Evolutionary conservation across 2,113 vertebrate species (phyloP).

Genomic region (Pholis gunnellus): DNA sequence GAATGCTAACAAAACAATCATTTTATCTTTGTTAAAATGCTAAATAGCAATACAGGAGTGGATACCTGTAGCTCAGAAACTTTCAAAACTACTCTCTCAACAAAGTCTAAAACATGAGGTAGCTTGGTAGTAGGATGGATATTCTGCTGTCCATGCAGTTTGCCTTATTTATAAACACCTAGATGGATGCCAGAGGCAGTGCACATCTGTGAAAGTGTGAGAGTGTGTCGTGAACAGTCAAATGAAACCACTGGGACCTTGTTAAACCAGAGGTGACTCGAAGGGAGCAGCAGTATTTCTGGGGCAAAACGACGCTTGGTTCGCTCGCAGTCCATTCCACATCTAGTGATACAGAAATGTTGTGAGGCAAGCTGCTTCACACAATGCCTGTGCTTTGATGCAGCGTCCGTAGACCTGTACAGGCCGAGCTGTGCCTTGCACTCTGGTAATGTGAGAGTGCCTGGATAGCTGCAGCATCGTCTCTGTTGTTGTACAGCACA

Average conservation of each 20-base stretch:
- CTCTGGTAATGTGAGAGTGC: neutral
- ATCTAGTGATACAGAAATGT: slow-evolving; percentile 40
- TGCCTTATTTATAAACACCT: slow-evolving; percentile 21
- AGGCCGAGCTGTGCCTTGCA: slow-evolving; percentile 13
- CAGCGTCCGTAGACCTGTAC: neutral
- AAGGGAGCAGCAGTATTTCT: slow-evolving; percentile 25
- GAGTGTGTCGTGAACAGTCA: slow-evolving; percentile 45
- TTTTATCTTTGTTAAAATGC: neutral
- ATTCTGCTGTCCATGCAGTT: neutral
- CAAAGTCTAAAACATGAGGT: neutral
- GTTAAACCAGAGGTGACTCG: slow-evolving; percentile 52
- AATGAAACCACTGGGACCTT: slow-evolving; percentile 52
- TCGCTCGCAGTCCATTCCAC: slow-evolving; percentile 56
- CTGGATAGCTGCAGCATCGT: neutral
- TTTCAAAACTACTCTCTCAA: slow-evolving; percentile 1
- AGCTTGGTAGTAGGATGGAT: neutral
- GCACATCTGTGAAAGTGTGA: slow-evolving; percentile 44
- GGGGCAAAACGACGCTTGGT: slow-evolving; percentile 18
- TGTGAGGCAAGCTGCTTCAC: neutral
- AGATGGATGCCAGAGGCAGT: slow-evolving; percentile 19
- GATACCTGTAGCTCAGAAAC: neutral
- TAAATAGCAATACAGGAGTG: too few relatives aligned
- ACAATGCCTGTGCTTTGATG: neutral
- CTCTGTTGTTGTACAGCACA: neutral
- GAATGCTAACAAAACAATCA: neutral